Conservation (phyloP, 2,113 vertebrate species). For the Tamias sibiricus region DNA sequence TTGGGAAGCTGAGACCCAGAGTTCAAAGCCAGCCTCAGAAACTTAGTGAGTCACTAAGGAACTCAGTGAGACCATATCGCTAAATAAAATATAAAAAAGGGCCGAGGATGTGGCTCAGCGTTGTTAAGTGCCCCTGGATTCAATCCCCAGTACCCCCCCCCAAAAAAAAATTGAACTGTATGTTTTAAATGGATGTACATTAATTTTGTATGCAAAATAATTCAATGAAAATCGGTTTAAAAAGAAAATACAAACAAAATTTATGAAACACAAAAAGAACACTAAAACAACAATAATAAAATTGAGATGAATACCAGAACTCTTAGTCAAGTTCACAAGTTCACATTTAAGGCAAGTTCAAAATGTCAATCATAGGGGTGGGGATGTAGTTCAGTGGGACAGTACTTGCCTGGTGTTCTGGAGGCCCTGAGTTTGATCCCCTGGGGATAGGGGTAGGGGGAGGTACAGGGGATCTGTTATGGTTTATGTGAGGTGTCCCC, state of each 20-base stretch:
- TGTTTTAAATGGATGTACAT: neutral
- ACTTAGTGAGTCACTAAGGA: too few relatives aligned
- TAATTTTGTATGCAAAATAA: neutral
- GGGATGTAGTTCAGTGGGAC: neutral
- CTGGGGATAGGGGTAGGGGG: neutral
- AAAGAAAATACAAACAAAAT: slow-evolving; percentile 30
- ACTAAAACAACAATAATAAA: neutral
- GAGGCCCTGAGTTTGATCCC: neutral
- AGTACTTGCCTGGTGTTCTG: neutral
- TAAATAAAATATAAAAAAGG: too few relatives aligned
- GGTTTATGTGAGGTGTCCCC: too few relatives aligned
- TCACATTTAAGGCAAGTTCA: neutral
- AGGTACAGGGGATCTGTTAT: too few relatives aligned
- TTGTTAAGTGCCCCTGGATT: too few relatives aligned
- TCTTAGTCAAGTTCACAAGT: neutral
- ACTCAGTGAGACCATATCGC: too few relatives aligned
- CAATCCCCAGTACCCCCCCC: too few relatives aligned
- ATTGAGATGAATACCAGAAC: neutral
- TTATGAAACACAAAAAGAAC: neutral
- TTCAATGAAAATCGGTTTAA: neutral
- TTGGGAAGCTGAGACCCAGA: too few relatives aligned
- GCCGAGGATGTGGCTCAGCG: too few relatives aligned
- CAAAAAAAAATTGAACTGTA: neutral
- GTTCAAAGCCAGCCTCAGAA: too few relatives aligned
- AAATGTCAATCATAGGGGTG: neutral